Percentiles rank a stretch among this genome's conserved stretches.
These are phyloP conservation scores for Branchinecta sandiegonensis DNA, from an alignment of 2,888 invertebrate species.

Conservation along the genomic window DNA sequence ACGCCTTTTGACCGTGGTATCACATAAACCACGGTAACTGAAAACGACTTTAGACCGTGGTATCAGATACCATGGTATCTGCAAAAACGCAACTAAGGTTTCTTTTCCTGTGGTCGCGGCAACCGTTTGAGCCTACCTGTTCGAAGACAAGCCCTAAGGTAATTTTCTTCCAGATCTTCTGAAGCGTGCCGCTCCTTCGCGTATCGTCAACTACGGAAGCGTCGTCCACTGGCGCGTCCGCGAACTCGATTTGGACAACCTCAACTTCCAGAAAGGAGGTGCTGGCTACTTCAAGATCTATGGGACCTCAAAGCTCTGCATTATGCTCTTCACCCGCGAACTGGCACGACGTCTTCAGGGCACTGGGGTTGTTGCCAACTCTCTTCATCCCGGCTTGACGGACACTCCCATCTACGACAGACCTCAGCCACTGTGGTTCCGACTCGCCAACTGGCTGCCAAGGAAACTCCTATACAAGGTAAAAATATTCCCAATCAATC, in stretches of 20 bases:
- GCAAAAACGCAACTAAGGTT: no score
- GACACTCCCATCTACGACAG: slow-evolving; percentile 12
- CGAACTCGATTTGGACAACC: slow-evolving; percentile 20
- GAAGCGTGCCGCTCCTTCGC: slow-evolving; percentile 20
- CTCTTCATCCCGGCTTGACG: background rate
- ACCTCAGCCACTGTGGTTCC: background rate
- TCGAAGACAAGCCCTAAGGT: no score
- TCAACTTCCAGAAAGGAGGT: slow-evolving; percentile 20
- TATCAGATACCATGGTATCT: no score
- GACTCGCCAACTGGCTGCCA: slow-evolving; percentile 6
- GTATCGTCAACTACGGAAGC: slow-evolving; percentile 22
- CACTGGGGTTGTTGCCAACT: slow-evolving; percentile 18
- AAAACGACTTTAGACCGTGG: no score
- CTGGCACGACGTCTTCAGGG: slow-evolving; percentile 23
- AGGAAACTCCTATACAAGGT: slow-evolving; percentile 2
- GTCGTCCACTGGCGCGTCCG: slow-evolving; percentile 16
- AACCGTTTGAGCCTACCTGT: no score
- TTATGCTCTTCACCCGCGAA: slow-evolving; percentile 21
- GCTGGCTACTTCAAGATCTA: slow-evolving; percentile 20
- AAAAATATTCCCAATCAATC: no score
- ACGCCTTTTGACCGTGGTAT: no score
- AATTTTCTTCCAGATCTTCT: slow-evolving; percentile 18
- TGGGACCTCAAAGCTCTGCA: slow-evolving; percentile 19
- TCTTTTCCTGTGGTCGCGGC: no score
- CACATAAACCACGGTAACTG: no score